Conservation (phyloP, 2,888 invertebrate genomes). For the Phlogophora meticulosa region DNA sequence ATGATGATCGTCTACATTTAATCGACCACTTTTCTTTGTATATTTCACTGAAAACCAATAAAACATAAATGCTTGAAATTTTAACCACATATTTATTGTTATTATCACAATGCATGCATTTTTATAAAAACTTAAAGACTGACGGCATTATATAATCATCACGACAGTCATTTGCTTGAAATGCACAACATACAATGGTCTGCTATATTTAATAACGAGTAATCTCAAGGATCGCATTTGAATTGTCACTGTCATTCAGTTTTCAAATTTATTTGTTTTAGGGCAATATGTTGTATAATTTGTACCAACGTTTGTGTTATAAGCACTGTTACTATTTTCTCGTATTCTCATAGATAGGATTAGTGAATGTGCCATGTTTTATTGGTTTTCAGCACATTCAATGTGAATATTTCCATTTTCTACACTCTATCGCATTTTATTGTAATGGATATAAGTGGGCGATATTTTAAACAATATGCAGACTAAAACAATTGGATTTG, state of each 20-base stretch:
- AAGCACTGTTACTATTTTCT: conserved; percentile 14
- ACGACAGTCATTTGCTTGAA: conserved; percentile 30
- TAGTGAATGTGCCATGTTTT: conserved; percentile 72
- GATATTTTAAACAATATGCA: conserved; percentile 49
- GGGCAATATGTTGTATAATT: conserved; percentile 11
- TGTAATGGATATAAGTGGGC: conserved; percentile 58
- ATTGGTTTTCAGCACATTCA: conserved; percentile 83
- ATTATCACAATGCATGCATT: conserved; percentile 29
- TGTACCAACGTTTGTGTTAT: conserved; percentile 14
- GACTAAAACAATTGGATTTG: conserved; percentile 29
- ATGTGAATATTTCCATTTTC: conserved; percentile 84
- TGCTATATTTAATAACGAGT: conserved; percentile 26
- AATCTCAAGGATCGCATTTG: conserved; percentile 42
- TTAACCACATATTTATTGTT: conserved; percentile 16
- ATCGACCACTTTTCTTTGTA: conserved; percentile 80
- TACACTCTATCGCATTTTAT: conserved; percentile 88
- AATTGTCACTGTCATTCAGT: conserved; percentile 34
- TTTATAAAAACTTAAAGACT: conserved; percentile 43
- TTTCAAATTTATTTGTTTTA: conserved; percentile 21
- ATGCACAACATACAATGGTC: conserved; percentile 18
- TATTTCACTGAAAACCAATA: conserved; percentile 84
- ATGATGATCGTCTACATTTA: conserved; percentile 87
- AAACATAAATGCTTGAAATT: conserved; percentile 70
- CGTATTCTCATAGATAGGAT: conserved; percentile 27
- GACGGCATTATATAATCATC: conserved; percentile 15